A percentile compares a stretch with the other conserved stretches of the same genome.
Evolutionary conservation across 2,113 vertebrate genomes (phyloP).

Genomic region (Macaca mulatta): DNA sequence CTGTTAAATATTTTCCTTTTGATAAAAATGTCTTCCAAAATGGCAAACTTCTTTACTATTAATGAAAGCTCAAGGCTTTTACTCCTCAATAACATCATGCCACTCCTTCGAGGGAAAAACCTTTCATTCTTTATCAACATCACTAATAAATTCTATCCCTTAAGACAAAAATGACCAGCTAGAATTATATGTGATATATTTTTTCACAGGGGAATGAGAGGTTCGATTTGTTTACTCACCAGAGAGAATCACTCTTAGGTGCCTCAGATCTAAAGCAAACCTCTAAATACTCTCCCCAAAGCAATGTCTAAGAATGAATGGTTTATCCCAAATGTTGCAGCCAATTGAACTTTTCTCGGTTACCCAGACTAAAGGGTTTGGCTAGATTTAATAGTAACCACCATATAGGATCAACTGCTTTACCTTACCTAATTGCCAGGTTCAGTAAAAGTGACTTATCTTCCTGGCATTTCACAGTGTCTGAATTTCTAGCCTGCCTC

Average conservation of each 20-base stretch:
- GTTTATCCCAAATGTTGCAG: neutral
- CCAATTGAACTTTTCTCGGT: neutral
- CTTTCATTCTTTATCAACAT: slow-evolving; percentile 28
- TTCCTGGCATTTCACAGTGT: slow-evolving; percentile 18
- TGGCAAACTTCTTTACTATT: neutral
- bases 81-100: neutral
- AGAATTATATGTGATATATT: slow-evolving; percentile 28
- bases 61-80: slow-evolving; percentile 2
- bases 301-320: neutral
- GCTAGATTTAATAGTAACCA: slow-evolving; percentile 22
- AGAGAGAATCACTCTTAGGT: slow-evolving; percentile 11
- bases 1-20: slow-evolving; percentile 2
- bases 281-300: neutral
- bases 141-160: slow-evolving; percentile 4
- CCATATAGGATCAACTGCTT: neutral
- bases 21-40: neutral
- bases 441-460: slow-evolving; percentile 49
- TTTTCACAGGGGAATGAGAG: neutral
- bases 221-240: neutral
- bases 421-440: slow-evolving; percentile 40
- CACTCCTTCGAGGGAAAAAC: slow-evolving; percentile 17
- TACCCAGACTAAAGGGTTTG: neutral
- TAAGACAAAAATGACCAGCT: neutral
- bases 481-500: neutral
- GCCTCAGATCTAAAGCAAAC: neutral